Percentiles rank a stretch among this genome's conserved stretches.
Evolutionary conservation across 2,113 vertebrate species (phyloP).

Genomic region (Girardinichthys multiradiatus): DNA sequence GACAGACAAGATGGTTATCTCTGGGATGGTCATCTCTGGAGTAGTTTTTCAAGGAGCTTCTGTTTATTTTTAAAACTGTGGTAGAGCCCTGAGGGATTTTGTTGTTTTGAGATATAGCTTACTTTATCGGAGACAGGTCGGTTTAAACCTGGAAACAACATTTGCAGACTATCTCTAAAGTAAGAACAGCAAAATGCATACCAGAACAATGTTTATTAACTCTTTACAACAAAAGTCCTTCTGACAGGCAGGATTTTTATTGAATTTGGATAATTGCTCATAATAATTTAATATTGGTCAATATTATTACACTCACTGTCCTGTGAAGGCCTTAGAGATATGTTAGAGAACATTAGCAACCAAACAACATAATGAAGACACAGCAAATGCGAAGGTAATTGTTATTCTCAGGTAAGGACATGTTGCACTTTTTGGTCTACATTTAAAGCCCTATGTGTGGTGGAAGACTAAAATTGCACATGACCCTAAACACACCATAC

Average conservation of each 20-base stretch:
- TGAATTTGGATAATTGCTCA: not conserved
- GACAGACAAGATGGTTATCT: constrained; percentile 26
- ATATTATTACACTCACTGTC: not conserved
- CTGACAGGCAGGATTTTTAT: not conserved
- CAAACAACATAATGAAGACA: too few relatives aligned
- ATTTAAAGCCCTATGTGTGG: too few relatives aligned
- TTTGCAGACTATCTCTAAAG: not conserved
- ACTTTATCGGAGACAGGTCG: not conserved
- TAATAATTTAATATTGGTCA: constrained; percentile 6
- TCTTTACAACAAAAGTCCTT: not conserved
- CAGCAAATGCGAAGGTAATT: too few relatives aligned
- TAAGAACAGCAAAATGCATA: not conserved
- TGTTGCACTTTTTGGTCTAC: too few relatives aligned
- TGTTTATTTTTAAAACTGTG: constrained; percentile 21
- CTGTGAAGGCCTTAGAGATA: too few relatives aligned
- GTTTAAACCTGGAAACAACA: not conserved
- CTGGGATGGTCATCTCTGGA: constrained; percentile 19
- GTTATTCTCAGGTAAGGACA: too few relatives aligned
- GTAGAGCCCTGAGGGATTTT: not conserved
- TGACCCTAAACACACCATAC: too few relatives aligned
- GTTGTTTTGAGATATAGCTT: not conserved
- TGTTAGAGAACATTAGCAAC: too few relatives aligned
- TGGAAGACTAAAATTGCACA: too few relatives aligned
- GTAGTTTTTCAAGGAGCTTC: constrained; percentile 13
- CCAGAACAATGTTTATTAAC: not conserved